Evolutionary conservation across 2,888 invertebrate species (phyloP).

Genomic region (Odontothrips loti): DNA sequence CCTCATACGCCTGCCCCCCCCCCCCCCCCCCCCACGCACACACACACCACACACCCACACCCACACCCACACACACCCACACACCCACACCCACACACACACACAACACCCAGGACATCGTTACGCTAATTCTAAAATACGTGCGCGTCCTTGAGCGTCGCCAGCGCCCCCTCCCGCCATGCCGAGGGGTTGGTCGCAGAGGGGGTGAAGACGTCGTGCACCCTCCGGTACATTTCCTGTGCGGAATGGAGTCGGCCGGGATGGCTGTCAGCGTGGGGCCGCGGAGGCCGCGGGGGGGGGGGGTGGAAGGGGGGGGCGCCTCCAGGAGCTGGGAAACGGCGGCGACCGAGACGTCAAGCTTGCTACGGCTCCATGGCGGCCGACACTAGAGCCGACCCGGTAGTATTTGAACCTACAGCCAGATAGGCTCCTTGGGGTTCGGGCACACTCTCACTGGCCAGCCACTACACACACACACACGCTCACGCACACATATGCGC

Average conservation of each 20-base stretch:
- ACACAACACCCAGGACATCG: background rate
- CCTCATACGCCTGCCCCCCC: background rate
- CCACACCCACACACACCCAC: no score
- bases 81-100: no score
- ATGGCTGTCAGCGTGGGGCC: background rate
- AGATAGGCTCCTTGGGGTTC: no score
- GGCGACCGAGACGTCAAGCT: background rate
- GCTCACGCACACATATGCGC: background rate
- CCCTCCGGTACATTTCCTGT: background rate
- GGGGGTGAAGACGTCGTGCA: background rate
- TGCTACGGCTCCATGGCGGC: no score
- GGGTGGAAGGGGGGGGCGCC: background rate
- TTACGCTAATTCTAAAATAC: constrained; percentile 2
- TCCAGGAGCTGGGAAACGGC: no score
- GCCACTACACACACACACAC: no score
- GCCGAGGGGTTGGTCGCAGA: background rate
- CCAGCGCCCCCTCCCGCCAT: background rate
- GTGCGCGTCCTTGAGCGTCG: background rate
- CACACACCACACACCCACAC: no score
- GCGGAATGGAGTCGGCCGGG: background rate
- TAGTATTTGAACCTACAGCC: no score
- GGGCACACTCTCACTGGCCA: no score
- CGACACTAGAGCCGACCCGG: no score
- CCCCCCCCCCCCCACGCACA: no score
- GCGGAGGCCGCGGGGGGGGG: background rate